Conservation (phyloP, 2,888 invertebrate species). For the Pristionchus maxplancki region DNA sequence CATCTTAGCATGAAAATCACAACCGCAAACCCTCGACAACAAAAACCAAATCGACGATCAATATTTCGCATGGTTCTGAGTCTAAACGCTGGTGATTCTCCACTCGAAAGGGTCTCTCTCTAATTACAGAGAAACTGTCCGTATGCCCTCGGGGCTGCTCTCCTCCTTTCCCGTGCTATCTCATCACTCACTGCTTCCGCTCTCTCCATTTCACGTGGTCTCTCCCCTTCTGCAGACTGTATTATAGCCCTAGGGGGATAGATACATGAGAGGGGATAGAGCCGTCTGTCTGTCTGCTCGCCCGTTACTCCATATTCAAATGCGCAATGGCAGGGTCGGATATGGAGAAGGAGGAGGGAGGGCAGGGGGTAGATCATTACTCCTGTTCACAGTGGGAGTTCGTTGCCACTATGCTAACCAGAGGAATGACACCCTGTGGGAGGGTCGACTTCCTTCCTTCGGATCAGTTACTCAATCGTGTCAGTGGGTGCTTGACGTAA, state of each 20-base stretch:
- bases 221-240: constrained; percentile 16
- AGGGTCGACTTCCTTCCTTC: neutral
- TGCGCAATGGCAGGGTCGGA: constrained; percentile 46
- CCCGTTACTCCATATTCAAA: constrained; percentile 46
- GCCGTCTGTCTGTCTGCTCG: constrained; percentile 35
- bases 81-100: constrained; percentile 19
- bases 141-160: neutral
- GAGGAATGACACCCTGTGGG: neutral
- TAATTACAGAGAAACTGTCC: neutral
- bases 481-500: constrained; percentile 39
- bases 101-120: constrained; percentile 9
- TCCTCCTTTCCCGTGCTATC: neutral
- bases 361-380: constrained; percentile 19
- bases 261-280: neutral
- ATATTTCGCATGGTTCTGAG: neutral
- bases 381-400: constrained; percentile 4
- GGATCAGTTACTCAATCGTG: constrained; percentile 38
- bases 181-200: neutral
- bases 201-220: neutral
- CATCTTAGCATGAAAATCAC: too few relatives aligned
- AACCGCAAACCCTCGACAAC: neutral
- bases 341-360: neutral
- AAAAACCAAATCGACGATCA: neutral
- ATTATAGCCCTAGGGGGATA: neutral
- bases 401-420: neutral